phyloP scores from a whole-genome alignment of 2,888 invertebrate genomes.

The Archips crataeganus region DNA sequence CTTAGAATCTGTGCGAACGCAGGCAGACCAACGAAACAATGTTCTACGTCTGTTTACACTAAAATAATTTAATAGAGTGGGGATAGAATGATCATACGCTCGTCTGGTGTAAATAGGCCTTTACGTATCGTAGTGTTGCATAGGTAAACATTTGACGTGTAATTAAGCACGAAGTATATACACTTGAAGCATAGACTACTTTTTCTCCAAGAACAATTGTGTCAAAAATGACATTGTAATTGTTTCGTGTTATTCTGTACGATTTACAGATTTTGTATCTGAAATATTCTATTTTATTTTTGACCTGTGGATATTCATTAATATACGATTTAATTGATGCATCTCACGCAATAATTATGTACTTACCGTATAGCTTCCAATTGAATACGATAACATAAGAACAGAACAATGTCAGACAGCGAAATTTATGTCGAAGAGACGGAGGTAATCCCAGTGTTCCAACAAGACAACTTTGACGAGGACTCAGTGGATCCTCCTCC shows the following conservation, averaged over 20 bases:
- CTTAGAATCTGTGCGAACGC: no score
- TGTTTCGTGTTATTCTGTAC: not conserved
- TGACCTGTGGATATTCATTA: not conserved
- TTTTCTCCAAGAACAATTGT: not conserved
- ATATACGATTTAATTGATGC: not conserved
- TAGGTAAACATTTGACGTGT: not conserved
- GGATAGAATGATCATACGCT: no score
- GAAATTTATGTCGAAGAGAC: conserved; percentile 41
- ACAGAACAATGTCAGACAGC: conserved; percentile 6
- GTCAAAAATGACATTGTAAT: conserved; percentile 1
- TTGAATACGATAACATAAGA: not conserved
- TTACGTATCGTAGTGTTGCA: no score
- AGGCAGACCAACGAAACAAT: no score
- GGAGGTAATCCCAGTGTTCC: conserved; percentile 43
- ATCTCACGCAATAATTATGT: not conserved
- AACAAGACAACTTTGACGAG: conserved; percentile 49
- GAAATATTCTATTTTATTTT: not conserved
- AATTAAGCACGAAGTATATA: not conserved
- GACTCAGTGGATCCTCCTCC: conserved; percentile 68
- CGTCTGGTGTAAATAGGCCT: no score
- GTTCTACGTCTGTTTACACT: no score
- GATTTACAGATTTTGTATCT: not conserved
- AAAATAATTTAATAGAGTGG: no score
- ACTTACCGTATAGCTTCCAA: not conserved
- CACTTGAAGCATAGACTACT: not conserved